Evolutionary conservation across 1,140 invertebrate species (phyloP).

Genomic region (Brachionus paranguensis): DNA sequence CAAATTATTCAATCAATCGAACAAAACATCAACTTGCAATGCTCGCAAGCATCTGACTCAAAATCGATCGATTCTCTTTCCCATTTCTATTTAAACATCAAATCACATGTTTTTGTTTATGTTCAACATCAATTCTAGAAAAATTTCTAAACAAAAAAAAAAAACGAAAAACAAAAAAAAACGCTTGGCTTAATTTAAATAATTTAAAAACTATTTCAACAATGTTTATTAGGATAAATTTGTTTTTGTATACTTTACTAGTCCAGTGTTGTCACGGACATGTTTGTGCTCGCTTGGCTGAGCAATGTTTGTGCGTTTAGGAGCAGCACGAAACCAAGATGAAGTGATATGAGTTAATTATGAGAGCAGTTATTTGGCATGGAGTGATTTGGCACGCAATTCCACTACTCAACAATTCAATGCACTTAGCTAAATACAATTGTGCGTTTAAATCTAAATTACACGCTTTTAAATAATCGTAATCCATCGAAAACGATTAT

Average conservation of each 20-base stretch:
- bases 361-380: neutral
- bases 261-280: neutral
- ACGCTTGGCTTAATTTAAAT: neutral
- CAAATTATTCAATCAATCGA: neutral
- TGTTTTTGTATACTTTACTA: neutral
- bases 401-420: neutral
- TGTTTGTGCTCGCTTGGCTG: neutral
- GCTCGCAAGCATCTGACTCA: neutral
- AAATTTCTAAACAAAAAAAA: neutral
- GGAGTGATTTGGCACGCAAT: neutral
- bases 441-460: neutral
- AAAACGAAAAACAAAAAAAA: neutral
- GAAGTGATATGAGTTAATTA: neutral
- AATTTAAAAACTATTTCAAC: neutral
- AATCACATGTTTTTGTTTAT: neutral
- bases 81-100: neutral
- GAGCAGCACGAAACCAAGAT: neutral
- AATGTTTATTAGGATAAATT: neutral
- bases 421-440: neutral
- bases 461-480: neutral
- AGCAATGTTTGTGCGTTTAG: neutral
- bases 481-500: neutral
- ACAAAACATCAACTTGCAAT: neutral
- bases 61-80: neutral
- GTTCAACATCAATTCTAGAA: neutral